These are phyloP conservation scores for Sinocyclocheilus anshuiensis DNA, from an alignment of 2,113 vertebrate species.

Conservation along the genomic window DNA sequence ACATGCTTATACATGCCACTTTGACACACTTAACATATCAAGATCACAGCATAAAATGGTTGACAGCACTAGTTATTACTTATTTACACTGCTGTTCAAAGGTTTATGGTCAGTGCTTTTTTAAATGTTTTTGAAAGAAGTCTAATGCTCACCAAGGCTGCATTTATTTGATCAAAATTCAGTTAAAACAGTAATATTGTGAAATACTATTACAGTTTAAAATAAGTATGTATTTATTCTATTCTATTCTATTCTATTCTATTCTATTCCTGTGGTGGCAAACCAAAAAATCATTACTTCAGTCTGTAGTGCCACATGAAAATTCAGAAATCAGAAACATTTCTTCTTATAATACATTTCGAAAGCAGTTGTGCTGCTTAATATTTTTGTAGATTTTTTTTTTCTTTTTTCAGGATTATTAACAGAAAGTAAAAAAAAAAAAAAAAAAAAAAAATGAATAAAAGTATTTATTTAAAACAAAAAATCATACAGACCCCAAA, in stretches of 20 bases:
- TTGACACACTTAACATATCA: not conserved
- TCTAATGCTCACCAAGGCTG: not conserved
- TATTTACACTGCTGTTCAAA: not conserved
- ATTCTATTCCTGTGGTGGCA: not conserved
- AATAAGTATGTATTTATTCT: not conserved
- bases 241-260: not conserved
- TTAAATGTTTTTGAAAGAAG: not conserved
- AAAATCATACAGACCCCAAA: not conserved
- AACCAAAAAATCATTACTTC: not conserved
- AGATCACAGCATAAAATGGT: not conserved
- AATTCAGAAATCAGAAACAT: not conserved
- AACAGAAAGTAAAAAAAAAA: not conserved
- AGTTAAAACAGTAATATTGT: not conserved
- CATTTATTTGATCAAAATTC: not conserved
- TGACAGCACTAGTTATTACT: not conserved
- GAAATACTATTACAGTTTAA: not conserved
- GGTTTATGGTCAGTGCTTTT: not conserved
- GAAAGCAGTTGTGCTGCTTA: not conserved
- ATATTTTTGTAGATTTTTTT: not conserved
- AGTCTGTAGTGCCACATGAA: not conserved
- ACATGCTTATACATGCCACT: slow-evolving; percentile 38
- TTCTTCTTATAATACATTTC: not conserved
- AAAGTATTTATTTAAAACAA: not conserved
- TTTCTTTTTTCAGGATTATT: not conserved
- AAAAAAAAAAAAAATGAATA: not conserved